Conservation (phyloP, 2,113 vertebrate genomes). For the Campylomormyrus numenius region DNA sequence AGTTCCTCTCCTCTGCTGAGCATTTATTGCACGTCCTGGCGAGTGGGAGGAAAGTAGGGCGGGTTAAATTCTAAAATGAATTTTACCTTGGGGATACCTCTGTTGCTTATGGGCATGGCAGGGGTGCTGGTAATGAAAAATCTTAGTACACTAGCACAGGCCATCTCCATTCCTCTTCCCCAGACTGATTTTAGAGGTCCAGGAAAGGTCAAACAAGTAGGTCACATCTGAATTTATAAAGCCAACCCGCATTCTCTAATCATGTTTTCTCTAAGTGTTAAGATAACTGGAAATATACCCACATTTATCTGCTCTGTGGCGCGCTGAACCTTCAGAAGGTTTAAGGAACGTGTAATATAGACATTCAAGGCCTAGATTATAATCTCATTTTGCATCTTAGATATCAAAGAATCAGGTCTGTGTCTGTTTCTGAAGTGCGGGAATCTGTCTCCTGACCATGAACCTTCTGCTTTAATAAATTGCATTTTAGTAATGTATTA, state of each 20-base stretch:
- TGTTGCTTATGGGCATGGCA: background rate
- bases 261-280: background rate
- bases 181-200: background rate
- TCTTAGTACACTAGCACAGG: background rate
- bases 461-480: background rate
- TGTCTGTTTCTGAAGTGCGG: background rate
- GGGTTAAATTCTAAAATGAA: constrained; percentile 24
- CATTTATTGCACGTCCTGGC: constrained; percentile 16
- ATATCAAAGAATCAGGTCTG: background rate
- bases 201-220: constrained; percentile 5
- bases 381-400: background rate
- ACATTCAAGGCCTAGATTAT: background rate
- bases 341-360: background rate
- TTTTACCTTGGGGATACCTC: constrained; percentile 16
- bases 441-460: background rate
- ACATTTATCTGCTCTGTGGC: background rate
- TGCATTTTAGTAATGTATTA: background rate
- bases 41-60: constrained; percentile 4
- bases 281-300: background rate
- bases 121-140: constrained; percentile 16
- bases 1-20: constrained; percentile 8
- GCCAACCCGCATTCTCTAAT: background rate
- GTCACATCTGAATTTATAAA: background rate
- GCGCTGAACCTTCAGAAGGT: background rate
- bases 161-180: constrained; percentile 2